A percentile compares a stretch with the other conserved stretches of the same genome.
phyloP scores from a whole-genome alignment of 2,888 invertebrate genomes.

The Tyria jacobaeae region DNA sequence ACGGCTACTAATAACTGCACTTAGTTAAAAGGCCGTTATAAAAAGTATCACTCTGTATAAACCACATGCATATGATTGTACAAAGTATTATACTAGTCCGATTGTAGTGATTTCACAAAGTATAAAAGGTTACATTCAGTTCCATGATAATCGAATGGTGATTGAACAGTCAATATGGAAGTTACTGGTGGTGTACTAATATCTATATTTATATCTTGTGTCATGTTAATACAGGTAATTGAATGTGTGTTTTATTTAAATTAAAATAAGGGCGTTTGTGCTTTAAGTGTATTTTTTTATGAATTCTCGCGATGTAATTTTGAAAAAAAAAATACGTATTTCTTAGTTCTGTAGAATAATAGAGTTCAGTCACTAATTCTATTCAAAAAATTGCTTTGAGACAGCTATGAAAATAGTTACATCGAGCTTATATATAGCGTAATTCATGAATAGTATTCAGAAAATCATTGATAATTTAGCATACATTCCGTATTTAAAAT shows the following conservation, averaged over 20 bases:
- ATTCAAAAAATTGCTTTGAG: no score
- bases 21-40: neutral
- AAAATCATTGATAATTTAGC: neutral
- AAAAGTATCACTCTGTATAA: constrained; percentile 4
- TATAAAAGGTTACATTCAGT: constrained; percentile 3
- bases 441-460: neutral
- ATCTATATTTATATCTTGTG: neutral
- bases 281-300: neutral
- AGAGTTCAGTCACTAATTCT: no score
- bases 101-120: neutral
- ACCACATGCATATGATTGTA: neutral
- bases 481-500: no score
- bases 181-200: neutral
- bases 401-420: no score
- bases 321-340: no score
- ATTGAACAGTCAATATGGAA: constrained; percentile 2
- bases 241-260: neutral
- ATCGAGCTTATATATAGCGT: neutral
- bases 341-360: no score
- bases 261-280: neutral
- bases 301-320: neutral
- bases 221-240: constrained; percentile 7
- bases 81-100: neutral
- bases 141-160: neutral
- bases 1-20: no score